Evolutionary conservation across 2,113 vertebrate species (phyloP).

Genomic region (Prionailurus viverrinus): DNA sequence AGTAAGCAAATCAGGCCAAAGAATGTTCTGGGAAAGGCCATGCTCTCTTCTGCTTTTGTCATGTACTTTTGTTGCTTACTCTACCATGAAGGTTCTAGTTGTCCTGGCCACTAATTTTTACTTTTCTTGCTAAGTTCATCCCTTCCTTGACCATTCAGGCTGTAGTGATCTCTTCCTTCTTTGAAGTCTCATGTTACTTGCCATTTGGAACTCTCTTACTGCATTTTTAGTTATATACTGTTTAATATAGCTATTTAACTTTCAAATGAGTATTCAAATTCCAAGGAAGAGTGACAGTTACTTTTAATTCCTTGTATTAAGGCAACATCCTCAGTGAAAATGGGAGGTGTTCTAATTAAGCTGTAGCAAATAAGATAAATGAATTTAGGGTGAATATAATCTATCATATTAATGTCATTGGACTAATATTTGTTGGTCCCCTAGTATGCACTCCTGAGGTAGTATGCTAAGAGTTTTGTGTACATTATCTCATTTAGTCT

Average conservation of each 20-base stretch:
- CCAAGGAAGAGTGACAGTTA: background rate
- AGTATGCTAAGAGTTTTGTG: background rate
- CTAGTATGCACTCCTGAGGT: background rate
- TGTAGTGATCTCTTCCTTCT: background rate
- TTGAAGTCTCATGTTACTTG: background rate
- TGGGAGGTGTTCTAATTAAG: background rate
- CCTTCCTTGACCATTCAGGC: background rate
- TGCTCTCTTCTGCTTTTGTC: background rate
- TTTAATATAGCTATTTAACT: background rate
- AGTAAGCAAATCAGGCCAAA: background rate
- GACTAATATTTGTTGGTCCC: background rate
- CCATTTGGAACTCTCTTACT: background rate
- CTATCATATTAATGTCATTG: background rate
- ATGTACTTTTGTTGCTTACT: background rate
- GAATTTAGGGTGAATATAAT: background rate
- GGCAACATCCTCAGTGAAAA: background rate
- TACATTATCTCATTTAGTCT: background rate
- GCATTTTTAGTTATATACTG: background rate
- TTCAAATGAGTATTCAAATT: constrained; percentile 4
- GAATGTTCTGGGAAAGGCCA: background rate
- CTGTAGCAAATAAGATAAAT: background rate
- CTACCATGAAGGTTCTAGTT: background rate
- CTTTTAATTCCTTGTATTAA: constrained; percentile 17
- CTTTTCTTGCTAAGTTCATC: background rate
- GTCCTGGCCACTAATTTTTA: background rate